Percentiles rank a stretch among this genome's conserved stretches.
phyloP scores from a whole-genome alignment of 2,797 vertebrate species.

The Leptodactylus fallax region DNA sequence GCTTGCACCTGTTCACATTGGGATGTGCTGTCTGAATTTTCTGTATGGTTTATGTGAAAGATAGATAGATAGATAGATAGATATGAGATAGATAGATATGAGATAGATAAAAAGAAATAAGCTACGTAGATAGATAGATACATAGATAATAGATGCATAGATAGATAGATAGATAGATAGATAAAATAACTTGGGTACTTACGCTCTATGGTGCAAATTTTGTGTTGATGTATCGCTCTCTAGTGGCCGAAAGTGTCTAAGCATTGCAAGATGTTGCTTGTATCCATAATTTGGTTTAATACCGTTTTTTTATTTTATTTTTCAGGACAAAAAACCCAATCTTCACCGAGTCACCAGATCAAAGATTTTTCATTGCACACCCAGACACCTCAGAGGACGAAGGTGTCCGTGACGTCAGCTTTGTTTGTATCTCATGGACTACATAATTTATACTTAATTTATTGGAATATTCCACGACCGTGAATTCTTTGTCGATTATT shows the following conservation, averaged over 20 bases:
- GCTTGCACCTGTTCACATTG: no score
- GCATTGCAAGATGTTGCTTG: neutral
- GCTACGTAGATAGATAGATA: no score
- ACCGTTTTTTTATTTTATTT: neutral
- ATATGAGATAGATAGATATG: no score
- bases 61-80: no score
- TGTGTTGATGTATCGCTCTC: neutral
- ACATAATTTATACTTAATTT: conserved; percentile 46
- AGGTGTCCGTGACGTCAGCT: neutral
- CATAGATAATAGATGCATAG: no score
- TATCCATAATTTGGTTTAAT: neutral
- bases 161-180: no score
- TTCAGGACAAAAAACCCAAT: conserved; percentile 21
- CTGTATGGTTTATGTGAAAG: no score
- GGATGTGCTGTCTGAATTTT: no score
- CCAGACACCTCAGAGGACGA: neutral
- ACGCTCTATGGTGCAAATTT: neutral
- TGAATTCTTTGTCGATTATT: conserved; percentile 10
- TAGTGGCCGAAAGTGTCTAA: neutral
- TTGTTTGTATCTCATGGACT: conserved; percentile 32
- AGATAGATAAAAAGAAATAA: no score
- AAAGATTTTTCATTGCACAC: neutral
- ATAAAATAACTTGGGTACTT: no score
- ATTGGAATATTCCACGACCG: conserved; percentile 23
- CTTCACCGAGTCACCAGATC: neutral